phyloP scores from a whole-genome alignment of 1,140 invertebrate genomes.

The Eupeodes corollae region DNA sequence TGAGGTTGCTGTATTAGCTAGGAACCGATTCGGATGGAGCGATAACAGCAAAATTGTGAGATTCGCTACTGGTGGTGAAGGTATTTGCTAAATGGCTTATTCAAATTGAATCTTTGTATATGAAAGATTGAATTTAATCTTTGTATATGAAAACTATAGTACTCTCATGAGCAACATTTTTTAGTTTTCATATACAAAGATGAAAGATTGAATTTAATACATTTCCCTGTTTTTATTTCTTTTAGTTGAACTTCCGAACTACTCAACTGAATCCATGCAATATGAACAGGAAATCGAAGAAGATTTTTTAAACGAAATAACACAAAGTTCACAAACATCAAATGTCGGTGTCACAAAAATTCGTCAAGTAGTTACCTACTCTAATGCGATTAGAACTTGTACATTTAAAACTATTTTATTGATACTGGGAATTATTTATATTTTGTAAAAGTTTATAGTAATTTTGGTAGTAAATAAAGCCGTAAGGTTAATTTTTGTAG shows the following conservation, averaged over 20 bases:
- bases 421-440: too few relatives aligned
- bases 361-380: too few relatives aligned
- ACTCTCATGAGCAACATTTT: too few relatives aligned
- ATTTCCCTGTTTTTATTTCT: not conserved
- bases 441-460: too few relatives aligned
- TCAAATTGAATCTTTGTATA: not conserved
- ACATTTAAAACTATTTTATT: too few relatives aligned
- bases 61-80: slow-evolving; percentile 52
- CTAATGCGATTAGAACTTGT: too few relatives aligned
- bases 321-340: slow-evolving; percentile 12
- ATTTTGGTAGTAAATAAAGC: too few relatives aligned
- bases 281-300: slow-evolving; percentile 17
- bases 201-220: too few relatives aligned
- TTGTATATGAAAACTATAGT: too few relatives aligned
- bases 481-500: too few relatives aligned
- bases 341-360: too few relatives aligned
- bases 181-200: too few relatives aligned
- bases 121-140: not conserved
- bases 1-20: slow-evolving; percentile 51
- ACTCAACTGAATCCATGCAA: slow-evolving; percentile 29
- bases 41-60: slow-evolving; percentile 49
- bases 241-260: slow-evolving; percentile 31
- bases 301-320: slow-evolving; percentile 21
- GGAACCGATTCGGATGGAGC: slow-evolving; percentile 60
- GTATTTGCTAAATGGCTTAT: slow-evolving; percentile 32